These are phyloP conservation scores for Thalassophryne amazonica DNA, from an alignment of 2,797 vertebrate genomes.

Conservation along the genomic window DNA sequence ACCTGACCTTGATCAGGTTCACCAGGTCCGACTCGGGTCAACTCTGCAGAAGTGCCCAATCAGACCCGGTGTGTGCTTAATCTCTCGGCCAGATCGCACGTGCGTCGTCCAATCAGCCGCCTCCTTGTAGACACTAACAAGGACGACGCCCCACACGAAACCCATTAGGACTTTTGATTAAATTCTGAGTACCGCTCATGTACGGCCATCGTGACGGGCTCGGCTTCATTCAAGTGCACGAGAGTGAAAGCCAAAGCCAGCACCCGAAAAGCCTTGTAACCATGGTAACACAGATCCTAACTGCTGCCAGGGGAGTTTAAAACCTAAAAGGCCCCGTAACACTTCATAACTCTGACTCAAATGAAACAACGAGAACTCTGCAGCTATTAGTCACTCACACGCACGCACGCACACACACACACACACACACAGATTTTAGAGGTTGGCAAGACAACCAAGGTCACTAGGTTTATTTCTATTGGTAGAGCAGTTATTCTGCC, in stretches of 20 bases:
- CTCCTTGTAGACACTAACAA: constrained; percentile 42
- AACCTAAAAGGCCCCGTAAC: constrained; percentile 62
- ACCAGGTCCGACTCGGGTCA: too few species aligned
- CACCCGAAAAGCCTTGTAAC: constrained; percentile 53
- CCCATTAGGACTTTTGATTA: constrained; percentile 89
- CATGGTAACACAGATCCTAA: constrained; percentile 71
- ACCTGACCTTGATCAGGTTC: constrained; percentile 87
- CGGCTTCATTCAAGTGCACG: constrained; percentile 43
- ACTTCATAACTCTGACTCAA: constrained; percentile 75
- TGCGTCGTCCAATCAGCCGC: constrained; percentile 76
- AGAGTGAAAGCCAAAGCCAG: constrained; percentile 33
- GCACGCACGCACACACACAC: constrained; percentile 3
- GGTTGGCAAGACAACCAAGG: constrained; percentile 57
- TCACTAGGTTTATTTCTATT: constrained; percentile 66
- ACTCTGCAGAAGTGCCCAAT: too few species aligned
- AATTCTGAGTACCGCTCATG: constrained; percentile 66
- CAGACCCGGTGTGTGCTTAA: constrained; percentile 96
- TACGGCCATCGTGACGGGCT: constrained; percentile 50
- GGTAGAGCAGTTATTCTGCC: constrained; percentile 39
- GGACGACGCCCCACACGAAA: constrained; percentile 80
- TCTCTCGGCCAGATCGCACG: constrained; percentile 95
- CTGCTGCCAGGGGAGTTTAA: constrained; percentile 68
- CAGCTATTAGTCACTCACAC: constrained; percentile 52
- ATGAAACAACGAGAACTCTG: constrained; percentile 71
- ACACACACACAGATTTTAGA: constrained; percentile 38